phyloP scores from a whole-genome alignment of 2,113 vertebrate genomes.

The Plestiodon gilberti region DNA sequence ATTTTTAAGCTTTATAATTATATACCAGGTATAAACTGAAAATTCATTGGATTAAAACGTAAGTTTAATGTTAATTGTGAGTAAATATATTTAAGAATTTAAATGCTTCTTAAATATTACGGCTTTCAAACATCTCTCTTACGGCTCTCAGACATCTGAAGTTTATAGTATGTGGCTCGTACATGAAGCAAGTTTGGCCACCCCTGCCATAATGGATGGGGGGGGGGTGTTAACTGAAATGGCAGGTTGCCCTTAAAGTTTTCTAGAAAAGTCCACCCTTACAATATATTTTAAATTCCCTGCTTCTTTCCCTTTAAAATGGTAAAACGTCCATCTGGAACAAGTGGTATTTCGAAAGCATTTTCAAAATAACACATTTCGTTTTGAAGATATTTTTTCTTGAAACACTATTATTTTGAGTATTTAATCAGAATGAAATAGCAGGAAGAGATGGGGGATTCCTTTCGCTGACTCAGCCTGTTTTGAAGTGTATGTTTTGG shows the following conservation, averaged over 20 bases:
- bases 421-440: background rate
- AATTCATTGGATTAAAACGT: too few species aligned
- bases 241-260: background rate
- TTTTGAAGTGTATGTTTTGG: background rate
- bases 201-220: background rate
- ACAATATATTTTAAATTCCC: slow-evolving; percentile 12
- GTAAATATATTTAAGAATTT: too few species aligned
- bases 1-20: too few species aligned
- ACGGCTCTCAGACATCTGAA: too few species aligned
- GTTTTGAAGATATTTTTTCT: slow-evolving; percentile 10
- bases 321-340: background rate
- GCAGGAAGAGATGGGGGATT: slow-evolving; percentile 6
- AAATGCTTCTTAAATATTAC: too few species aligned
- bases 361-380: slow-evolving; percentile 27
- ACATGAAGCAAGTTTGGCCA: too few species aligned
- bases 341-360: background rate
- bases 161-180: too few species aligned
- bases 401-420: slow-evolving; percentile 1
- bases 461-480: slow-evolving; percentile 17
- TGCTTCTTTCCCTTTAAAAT: background rate
- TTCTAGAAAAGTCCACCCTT: slow-evolving; percentile 3
- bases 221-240: background rate
- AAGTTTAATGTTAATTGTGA: too few species aligned
- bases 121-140: too few species aligned
- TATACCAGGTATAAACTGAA: too few species aligned